These are phyloP conservation scores for Meloe dianella DNA, from an alignment of 2,888 invertebrate species.

Conservation along the genomic window DNA sequence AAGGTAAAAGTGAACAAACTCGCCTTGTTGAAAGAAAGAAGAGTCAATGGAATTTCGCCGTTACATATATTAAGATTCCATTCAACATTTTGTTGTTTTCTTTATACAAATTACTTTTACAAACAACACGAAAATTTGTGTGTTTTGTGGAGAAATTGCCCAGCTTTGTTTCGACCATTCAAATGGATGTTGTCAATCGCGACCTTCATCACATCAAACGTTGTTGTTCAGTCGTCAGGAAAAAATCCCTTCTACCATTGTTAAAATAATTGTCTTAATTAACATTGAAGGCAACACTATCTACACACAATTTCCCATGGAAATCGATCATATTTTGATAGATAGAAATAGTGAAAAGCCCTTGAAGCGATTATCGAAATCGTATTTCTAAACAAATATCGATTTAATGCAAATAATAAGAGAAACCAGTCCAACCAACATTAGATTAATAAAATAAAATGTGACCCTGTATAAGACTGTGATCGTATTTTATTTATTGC, in stretches of 20 bases:
- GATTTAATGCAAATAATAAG: constrained; percentile 29
- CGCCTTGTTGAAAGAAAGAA: neutral
- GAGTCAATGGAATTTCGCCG: constrained; percentile 1
- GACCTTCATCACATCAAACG: neutral
- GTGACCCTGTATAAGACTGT: constrained; percentile 29
- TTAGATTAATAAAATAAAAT: constrained; percentile 6
- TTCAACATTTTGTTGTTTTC: neutral
- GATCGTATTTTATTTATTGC: constrained; percentile 26
- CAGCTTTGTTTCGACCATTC: neutral
- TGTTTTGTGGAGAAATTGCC: neutral
- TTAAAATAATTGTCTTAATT: no score
- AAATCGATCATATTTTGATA: no score
- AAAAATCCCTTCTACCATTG: no score
- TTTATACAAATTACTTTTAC: neutral
- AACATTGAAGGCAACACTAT: no score
- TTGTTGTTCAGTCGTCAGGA: neutral
- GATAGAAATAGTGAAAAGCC: constrained; percentile 15
- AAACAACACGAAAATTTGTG: neutral
- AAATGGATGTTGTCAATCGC: neutral
- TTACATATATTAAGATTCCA: neutral
- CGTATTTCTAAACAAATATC: constrained; percentile 23
- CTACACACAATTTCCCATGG: no score
- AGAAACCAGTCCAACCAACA: constrained; percentile 32
- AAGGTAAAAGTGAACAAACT: constrained; percentile 2
- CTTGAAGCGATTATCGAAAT: constrained; percentile 39